A percentile compares a stretch with the other conserved stretches of the same genome.
Evolutionary conservation across 2,797 vertebrate species (phyloP).

Genomic region (Bradypus variegatus): DNA sequence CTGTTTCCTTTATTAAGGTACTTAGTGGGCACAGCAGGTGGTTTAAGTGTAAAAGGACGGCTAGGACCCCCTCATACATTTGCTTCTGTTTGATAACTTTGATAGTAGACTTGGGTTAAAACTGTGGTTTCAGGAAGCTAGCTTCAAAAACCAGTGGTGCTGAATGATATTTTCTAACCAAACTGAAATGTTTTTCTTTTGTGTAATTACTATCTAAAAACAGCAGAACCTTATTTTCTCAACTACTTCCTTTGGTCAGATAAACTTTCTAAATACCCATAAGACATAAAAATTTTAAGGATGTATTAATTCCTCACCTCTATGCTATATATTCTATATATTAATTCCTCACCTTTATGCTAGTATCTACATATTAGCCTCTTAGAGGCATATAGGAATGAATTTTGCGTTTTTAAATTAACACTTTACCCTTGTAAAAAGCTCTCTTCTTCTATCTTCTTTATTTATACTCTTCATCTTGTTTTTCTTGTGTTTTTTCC

Average conservation of each 20-base stretch:
- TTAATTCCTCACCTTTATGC: not conserved
- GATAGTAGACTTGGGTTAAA: not conserved
- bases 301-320: not conserved
- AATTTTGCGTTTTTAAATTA: not conserved
- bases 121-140: slow-evolving; percentile 9
- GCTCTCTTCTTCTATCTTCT: not conserved
- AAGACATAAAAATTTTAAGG: not conserved
- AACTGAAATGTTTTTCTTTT: not conserved
- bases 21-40: not conserved
- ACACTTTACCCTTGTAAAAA: not conserved
- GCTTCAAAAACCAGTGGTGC: not conserved
- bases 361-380: not conserved
- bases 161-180: slow-evolving; percentile 22
- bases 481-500: not conserved
- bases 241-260: not conserved
- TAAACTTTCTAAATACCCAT: not conserved
- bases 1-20: slow-evolving; percentile 36
- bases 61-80: not conserved
- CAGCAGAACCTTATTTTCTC: not conserved
- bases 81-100: slow-evolving; percentile 7
- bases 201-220: slow-evolving; percentile 16
- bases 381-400: not conserved
- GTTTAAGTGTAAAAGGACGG: not conserved
- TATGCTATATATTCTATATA: too few species aligned
- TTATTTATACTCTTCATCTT: not conserved